Base-by-base conservation (phyloP, 2,888 invertebrate species). In the Thereva unica region DNA sequence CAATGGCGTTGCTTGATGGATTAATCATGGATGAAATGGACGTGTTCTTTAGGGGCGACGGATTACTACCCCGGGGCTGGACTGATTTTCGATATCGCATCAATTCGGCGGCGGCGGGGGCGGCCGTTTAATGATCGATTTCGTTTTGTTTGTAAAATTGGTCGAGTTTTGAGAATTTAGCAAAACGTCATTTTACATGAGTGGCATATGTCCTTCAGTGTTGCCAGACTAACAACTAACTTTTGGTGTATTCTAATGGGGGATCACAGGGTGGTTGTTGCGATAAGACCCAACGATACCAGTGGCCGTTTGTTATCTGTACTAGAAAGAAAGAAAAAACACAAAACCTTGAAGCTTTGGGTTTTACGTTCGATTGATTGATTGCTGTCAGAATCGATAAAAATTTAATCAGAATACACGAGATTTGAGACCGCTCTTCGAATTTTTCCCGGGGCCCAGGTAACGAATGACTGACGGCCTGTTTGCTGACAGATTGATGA, bases 331-430 rank as follows among this genome's bases (percentile, higher is more conserved):
- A 45, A 35, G 40, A 9, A 50, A 23, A 41, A 50, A 50, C 34
- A 40, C 41, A 40, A 50, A 50, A 41, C 38, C 38, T 35, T 9
- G 6, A 23, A 50, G 10, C 50, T 49, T 61, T 61, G 34, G 61
- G 35, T 42, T 55, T 40, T 56, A 35, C 55, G 53, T 57, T 49
- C 41, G 56, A 64, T 69, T 69, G 69, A 69, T 69, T 66, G 69
- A 69, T 69, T 67, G 69, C 63, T 69, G 69, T 69, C 69, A 69
- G 52, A 54, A 44, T 53, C 67, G 69, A 69, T 69, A 69, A 69
- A 54, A 67, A 64, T 37, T 41, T 67, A 65, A 65, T 65, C 56
- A 23, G 23, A 23, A 23, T 23, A 23, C n/a, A n/a, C 23, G 47
- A 34, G 38, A 47, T 40, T 6, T 49, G 23, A n/a, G 41, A 49